Evolutionary conservation across 2,113 vertebrate genomes (phyloP).

Genomic region (Zosterops pallidus): DNA sequence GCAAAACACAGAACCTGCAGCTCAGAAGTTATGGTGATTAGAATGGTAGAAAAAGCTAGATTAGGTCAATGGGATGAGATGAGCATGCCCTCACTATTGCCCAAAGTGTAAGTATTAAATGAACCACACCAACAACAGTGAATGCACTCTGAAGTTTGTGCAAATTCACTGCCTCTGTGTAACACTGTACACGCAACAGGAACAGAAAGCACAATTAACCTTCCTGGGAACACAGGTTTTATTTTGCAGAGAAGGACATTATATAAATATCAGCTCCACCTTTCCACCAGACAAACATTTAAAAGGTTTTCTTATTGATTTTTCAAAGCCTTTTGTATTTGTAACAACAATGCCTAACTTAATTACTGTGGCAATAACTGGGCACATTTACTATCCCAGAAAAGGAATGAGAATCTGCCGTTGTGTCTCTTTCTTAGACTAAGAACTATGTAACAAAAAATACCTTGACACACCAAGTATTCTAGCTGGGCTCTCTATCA

Average conservation of each 20-base stretch:
- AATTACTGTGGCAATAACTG: background rate
- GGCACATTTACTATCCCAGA: background rate
- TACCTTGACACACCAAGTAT: background rate
- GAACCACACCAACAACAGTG: background rate
- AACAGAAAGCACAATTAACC: background rate
- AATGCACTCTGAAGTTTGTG: background rate
- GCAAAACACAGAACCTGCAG: background rate
- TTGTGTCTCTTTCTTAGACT: background rate
- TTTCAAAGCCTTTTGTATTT: background rate
- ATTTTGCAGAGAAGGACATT: background rate
- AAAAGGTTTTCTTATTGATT: background rate
- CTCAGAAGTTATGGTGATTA: background rate
- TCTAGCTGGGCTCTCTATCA: background rate
- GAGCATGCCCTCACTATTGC: background rate
- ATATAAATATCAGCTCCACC: background rate
- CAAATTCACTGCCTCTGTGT: background rate
- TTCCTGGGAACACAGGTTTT: background rate
- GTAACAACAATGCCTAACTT: background rate
- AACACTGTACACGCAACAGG: background rate
- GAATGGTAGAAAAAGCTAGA: background rate
- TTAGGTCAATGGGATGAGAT: background rate
- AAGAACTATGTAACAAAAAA: background rate
- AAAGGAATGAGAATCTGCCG: background rate
- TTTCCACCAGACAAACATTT: background rate
- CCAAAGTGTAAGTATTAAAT: background rate